Base-by-base conservation (phyloP, 2,888 invertebrate genomes). In the Nipponacmea schrenckii region DNA sequence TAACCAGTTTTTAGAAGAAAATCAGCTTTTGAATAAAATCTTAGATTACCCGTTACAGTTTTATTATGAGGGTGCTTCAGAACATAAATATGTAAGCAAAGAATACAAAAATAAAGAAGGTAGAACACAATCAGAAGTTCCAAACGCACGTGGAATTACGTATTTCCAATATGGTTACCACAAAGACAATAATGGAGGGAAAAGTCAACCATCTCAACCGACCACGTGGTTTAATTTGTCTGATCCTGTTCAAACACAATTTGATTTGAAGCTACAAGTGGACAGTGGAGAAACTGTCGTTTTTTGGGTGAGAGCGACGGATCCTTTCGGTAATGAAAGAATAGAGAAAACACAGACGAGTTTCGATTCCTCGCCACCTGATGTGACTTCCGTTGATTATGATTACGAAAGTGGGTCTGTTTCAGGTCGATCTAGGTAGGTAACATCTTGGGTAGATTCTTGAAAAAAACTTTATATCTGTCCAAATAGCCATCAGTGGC, bases 81-180 rank as follows among this genome's bases (percentile, higher is more conserved):
- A 50, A 17, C 10, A 17, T 10, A 20, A 31, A n/a, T 17, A 56
- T 20, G 14, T 56, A 20, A 0, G 2, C 5, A 3, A 20, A 20
- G 1, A 24, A 24, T 20, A 56, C 20, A 68, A 69, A 64, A n/a
- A 65, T 15, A 62, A 70, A 48, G 70, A 74, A 14, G 81, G 80
- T 0, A 68, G 80, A 68, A 79, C 77, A 10, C 20, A 72, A 17
- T 62, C 67, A 5, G 75, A 70, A 24, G 77, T 80, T 26, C 67
- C 66, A 7, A 81, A 81, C 65, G 62, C 64, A 2, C 69, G 78
- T 64, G 81, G 79, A 17, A 78, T 81, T 44, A 79, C 77, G 24
- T 71, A 71, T 56, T 79, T 79, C 67, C 72, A 78, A 24, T 63
- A 74, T 0, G 66, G n/a, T 0, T 48, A 66, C 27, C 45, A 15